Evolutionary conservation across 2,113 vertebrate genomes (phyloP).

Genomic region (Apodemus speciosus): DNA sequence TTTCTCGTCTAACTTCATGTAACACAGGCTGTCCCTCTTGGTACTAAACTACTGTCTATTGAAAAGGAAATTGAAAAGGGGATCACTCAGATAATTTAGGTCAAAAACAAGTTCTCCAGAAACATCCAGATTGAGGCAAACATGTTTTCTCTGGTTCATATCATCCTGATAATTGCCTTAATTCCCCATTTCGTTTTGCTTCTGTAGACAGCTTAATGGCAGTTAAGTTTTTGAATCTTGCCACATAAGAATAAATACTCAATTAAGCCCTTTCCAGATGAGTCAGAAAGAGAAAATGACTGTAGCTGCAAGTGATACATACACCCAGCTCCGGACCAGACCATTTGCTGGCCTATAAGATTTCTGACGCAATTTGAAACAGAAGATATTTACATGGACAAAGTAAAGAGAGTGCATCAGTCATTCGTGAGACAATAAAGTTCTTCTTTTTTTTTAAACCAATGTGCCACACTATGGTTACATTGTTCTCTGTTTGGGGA

Average conservation of each 20-base stretch:
- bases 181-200: conserved; percentile 78
- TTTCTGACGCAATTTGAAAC: conserved; percentile 57
- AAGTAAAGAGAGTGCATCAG: conserved; percentile 34
- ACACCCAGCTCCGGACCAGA: neutral
- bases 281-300: conserved; percentile 71
- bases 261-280: conserved; percentile 75
- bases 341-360: conserved; percentile 54
- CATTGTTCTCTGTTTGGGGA: neutral
- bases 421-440: conserved; percentile 35
- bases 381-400: conserved; percentile 53
- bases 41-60: conserved; percentile 62
- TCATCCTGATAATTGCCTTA: conserved; percentile 78
- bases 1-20: conserved; percentile 22
- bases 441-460: neutral
- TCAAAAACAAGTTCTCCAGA: conserved; percentile 75
- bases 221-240: conserved; percentile 74
- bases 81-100: conserved; percentile 74
- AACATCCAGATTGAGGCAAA: conserved; percentile 75
- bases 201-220: conserved; percentile 76
- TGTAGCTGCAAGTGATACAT: conserved; percentile 57
- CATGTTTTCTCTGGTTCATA: conserved; percentile 77
- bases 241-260: conserved; percentile 74
- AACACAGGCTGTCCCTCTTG: neutral
- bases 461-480: conserved; percentile 48
- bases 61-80: conserved; percentile 52